phyloP scores from a whole-genome alignment of 2,113 vertebrate genomes.

The Emydura subglobosa region DNA sequence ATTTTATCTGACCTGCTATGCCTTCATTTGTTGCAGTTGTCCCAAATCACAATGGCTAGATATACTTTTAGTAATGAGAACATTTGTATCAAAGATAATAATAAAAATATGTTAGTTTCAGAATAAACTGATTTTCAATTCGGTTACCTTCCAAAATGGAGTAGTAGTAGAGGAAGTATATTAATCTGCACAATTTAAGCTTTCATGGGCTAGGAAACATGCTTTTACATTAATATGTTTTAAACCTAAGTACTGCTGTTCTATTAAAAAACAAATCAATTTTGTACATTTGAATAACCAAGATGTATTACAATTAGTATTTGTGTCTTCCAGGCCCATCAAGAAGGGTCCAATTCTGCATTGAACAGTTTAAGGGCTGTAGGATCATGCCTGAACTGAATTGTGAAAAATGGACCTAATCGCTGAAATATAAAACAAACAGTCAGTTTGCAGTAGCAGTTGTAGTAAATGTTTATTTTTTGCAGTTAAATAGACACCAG shows the following conservation, averaged over 20 bases:
- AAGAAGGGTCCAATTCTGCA: not conserved
- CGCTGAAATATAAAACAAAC: not conserved
- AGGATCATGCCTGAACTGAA: not conserved
- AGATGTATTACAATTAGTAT: slow-evolving; percentile 9
- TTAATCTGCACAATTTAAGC: slow-evolving; percentile 76
- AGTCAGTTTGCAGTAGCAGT: not conserved
- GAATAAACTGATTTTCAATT: slow-evolving; percentile 59
- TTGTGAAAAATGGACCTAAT: not conserved
- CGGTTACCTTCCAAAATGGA: slow-evolving; percentile 69
- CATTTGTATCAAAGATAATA: slow-evolving; percentile 56
- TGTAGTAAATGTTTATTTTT: not conserved
- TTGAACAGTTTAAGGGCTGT: not conserved
- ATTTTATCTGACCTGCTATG: slow-evolving; percentile 45
- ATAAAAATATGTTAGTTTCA: slow-evolving; percentile 56
- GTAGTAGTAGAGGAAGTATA: slow-evolving; percentile 43
- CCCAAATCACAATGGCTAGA: slow-evolving; percentile 52
- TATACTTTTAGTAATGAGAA: slow-evolving; percentile 53
- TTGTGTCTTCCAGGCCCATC: slow-evolving; percentile 42
- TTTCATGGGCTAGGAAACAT: slow-evolving; percentile 71
- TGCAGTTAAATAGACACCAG: not conserved
- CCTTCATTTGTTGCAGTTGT: slow-evolving; percentile 65
- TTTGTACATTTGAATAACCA: slow-evolving; percentile 43
- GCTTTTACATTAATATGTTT: slow-evolving; percentile 73
- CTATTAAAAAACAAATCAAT: slow-evolving; percentile 69
- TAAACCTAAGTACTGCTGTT: slow-evolving; percentile 60